Conservation (phyloP, 37 sponge, comb jelly and placozoan genomes). For the Ianthella basta region DNA sequence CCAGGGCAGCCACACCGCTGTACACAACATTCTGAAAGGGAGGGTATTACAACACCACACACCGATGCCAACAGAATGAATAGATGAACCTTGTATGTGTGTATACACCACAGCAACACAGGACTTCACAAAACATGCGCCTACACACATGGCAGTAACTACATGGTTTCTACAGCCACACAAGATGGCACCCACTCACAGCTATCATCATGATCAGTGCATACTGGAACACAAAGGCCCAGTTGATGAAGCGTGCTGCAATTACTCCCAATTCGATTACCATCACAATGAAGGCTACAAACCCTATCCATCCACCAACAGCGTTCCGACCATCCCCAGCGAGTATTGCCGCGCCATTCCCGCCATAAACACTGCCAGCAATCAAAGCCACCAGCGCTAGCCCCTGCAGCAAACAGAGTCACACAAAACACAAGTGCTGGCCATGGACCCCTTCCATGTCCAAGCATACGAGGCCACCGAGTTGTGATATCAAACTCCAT, state of each 20-base stretch:
- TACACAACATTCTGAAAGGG: neutral
- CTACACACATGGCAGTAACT: too few relatives aligned
- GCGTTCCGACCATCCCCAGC: neutral
- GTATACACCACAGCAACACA: too few relatives aligned
- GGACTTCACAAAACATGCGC: too few relatives aligned
- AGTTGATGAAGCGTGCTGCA: constrained; percentile 11
- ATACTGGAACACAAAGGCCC: constrained; percentile 5
- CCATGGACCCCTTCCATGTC: too few relatives aligned
- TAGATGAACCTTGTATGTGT: too few relatives aligned
- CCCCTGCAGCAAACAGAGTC: neutral
- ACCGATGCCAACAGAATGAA: too few relatives aligned
- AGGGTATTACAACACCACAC: too few relatives aligned
- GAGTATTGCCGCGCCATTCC: neutral
- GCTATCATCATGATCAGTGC: constrained; percentile 8
- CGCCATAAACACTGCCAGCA: neutral
- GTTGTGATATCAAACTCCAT: too few relatives aligned
- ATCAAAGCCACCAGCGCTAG: neutral
- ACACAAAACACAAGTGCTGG: too few relatives aligned
- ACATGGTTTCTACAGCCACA: too few relatives aligned
- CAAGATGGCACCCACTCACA: neutral
- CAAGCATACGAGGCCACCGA: too few relatives aligned
- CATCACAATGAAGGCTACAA: constrained; percentile 20
- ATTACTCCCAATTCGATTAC: neutral
- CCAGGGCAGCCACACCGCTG: neutral
- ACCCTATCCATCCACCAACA: constrained; percentile 17